Percentiles rank a stretch among this genome's conserved stretches.
Evolutionary conservation across 2,797 vertebrate genomes (phyloP).

Genomic region (Lindbergichthys nudifrons): DNA sequence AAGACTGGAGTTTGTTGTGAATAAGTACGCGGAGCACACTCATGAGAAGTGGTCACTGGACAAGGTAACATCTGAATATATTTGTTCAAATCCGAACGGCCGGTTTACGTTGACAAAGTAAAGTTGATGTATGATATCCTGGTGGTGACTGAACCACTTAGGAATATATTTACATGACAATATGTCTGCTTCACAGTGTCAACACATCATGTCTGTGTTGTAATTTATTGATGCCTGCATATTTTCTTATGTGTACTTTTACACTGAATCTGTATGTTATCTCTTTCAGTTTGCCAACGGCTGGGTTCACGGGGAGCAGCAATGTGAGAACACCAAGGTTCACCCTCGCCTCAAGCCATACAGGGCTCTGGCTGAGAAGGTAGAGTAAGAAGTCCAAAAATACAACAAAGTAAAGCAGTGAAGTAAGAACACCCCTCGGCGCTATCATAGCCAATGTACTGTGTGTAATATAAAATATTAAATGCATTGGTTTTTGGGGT

Average conservation of each 20-base stretch:
- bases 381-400: slow-evolving; percentile 60
- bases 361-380: slow-evolving; percentile 94
- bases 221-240: slow-evolving; percentile 27
- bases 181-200: slow-evolving; percentile 10
- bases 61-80: slow-evolving; percentile 86
- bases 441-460: slow-evolving; percentile 35
- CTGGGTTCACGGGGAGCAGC: slow-evolving; percentile 95
- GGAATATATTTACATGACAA: slow-evolving; percentile 5
- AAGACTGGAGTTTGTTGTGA: slow-evolving; percentile 92
- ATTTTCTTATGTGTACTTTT: slow-evolving; percentile 11
- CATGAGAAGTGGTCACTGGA: slow-evolving; percentile 98
- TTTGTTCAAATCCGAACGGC: slow-evolving; percentile 13
- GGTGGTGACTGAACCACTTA: slow-evolving; percentile 7
- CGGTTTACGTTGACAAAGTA: slow-evolving; percentile 13
- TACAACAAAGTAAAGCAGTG: slow-evolving; percentile 9
- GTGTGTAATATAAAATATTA: slow-evolving; percentile 53
- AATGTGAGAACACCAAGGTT: slow-evolving; percentile 92
- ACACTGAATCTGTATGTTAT: slow-evolving; percentile 41
- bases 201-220: slow-evolving; percentile 24
- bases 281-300: slow-evolving; percentile 90
- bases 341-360: slow-evolving; percentile 96
- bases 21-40: slow-evolving; percentile 95
- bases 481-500: slow-evolving; percentile 13
- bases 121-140: slow-evolving; percentile 17
- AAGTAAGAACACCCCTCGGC: slow-evolving; percentile 39